phyloP scores from a whole-genome alignment of 2,113 vertebrate species.

The Pipra filicauda region DNA sequence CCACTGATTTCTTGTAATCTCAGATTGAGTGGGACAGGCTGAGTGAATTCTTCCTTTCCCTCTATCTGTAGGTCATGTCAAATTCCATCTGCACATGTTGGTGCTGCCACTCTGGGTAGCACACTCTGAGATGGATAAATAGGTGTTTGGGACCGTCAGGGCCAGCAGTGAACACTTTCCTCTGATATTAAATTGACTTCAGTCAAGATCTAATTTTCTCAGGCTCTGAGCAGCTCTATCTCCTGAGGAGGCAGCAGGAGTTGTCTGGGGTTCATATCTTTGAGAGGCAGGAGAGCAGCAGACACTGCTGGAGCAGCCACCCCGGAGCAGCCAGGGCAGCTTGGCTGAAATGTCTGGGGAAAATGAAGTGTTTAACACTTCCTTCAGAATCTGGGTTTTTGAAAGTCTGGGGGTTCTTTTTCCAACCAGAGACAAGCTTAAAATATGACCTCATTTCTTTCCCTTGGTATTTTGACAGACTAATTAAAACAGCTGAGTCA shows the following conservation, averaged over 20 bases:
- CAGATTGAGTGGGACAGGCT: neutral
- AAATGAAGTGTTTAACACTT: neutral
- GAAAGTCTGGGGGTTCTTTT: neutral
- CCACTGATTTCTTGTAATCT: neutral
- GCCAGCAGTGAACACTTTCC: neutral
- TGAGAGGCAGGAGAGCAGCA: neutral
- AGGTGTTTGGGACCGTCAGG: neutral
- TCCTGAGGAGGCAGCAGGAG: neutral
- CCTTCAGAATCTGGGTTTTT: neutral
- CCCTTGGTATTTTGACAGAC: neutral
- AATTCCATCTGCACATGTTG: constrained; percentile 6
- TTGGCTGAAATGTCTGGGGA: neutral
- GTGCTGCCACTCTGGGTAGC: neutral
- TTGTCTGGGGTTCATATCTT: neutral
- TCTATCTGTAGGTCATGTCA: neutral
- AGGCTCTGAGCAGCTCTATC: neutral
- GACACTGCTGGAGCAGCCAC: neutral
- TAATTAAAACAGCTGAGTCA: constrained; percentile 39
- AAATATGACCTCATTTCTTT: neutral
- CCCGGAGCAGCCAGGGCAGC: neutral
- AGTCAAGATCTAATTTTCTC: neutral
- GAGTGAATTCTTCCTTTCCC: neutral
- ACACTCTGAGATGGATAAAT: neutral
- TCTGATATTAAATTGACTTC: neutral
- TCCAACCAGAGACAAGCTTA: neutral